These are phyloP conservation scores for Equus przewalskii DNA, from an alignment of 2,113 vertebrate species.

Conservation along the genomic window DNA sequence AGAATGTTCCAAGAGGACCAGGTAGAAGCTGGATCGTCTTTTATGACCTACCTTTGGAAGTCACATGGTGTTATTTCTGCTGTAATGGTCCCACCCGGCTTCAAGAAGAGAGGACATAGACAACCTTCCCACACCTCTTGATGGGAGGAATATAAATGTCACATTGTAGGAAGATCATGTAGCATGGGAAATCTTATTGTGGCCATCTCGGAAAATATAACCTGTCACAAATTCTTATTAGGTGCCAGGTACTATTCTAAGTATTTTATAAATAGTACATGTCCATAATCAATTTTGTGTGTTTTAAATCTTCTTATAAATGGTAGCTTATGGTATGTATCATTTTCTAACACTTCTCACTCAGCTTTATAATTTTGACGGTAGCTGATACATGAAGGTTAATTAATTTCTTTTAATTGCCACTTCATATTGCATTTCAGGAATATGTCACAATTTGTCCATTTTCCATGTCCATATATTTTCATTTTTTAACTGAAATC, in stretches of 20 bases:
- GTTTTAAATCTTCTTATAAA: constrained; percentile 24
- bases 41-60: not conserved
- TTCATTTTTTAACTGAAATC: not conserved
- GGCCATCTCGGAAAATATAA: not conserved
- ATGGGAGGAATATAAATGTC: not conserved
- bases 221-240: not conserved
- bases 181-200: not conserved
- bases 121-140: not conserved
- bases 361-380: not conserved
- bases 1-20: not conserved
- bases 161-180: not conserved
- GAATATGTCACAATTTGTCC: not conserved
- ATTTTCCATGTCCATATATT: not conserved
- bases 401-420: not conserved
- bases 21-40: not conserved
- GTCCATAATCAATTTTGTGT: not conserved
- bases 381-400: not conserved
- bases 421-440: not conserved
- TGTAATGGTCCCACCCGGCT: not conserved
- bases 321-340: not conserved
- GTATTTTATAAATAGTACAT: not conserved
- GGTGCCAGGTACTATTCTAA: not conserved
- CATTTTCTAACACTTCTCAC: not conserved
- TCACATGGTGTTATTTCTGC: not conserved
- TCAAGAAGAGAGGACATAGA: not conserved